Evolutionary conservation across 1,140 invertebrate genomes (phyloP).

Genomic region (Hypothenemus hampei): DNA sequence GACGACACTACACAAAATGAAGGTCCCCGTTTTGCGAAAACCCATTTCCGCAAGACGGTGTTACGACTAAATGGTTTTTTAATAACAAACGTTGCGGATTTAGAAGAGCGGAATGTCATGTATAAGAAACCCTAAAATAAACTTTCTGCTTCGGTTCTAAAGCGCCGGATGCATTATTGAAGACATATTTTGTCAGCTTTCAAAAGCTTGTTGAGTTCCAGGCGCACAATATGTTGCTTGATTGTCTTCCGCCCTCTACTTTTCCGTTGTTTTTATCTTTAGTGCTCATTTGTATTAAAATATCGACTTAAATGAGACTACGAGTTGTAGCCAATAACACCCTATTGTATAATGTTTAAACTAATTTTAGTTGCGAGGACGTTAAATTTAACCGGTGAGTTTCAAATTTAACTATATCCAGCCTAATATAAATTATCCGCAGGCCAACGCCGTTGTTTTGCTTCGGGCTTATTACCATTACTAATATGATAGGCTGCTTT

Average conservation of each 20-base stretch:
- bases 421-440: too few species aligned
- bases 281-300: conserved; percentile 6
- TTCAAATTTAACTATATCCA: too few species aligned
- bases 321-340: too few species aligned
- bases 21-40: conserved; percentile 1
- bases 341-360: too few species aligned
- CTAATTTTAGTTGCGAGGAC: too few species aligned
- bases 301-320: background rate
- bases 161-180: conserved; percentile 21
- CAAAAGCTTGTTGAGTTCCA: conserved; percentile 11
- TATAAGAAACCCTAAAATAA: conserved; percentile 19
- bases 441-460: too few species aligned
- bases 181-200: conserved; percentile 24
- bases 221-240: conserved; percentile 9
- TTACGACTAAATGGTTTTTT: conserved; percentile 14
- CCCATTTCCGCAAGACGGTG: conserved; percentile 6
- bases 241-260: conserved; percentile 14
- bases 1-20: background rate
- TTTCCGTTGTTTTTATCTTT: conserved; percentile 14
- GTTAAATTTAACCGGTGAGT: too few species aligned
- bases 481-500: too few species aligned
- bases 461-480: too few species aligned
- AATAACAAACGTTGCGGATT: conserved; percentile 7
- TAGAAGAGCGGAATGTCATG: conserved; percentile 10
- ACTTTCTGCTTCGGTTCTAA: conserved; percentile 4